Evolutionary conservation across 2,113 vertebrate genomes (phyloP).

Genomic region (Chrysemys picta): DNA sequence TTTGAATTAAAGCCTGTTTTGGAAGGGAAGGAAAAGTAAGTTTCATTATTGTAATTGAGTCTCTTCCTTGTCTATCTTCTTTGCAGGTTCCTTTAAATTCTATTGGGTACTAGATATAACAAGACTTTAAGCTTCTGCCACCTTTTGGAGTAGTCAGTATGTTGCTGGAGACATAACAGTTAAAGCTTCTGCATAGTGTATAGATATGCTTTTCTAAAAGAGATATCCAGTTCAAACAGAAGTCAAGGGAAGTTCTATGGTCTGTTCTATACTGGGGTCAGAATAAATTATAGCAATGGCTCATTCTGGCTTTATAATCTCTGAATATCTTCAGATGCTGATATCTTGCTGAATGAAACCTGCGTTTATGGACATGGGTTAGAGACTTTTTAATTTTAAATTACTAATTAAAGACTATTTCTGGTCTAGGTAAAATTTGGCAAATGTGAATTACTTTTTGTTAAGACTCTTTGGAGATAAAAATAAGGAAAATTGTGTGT

Average conservation of each 20-base stretch:
- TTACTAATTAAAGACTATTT: not conserved
- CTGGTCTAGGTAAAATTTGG: not conserved
- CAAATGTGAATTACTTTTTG: rapidly evolving
- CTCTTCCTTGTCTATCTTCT: not conserved
- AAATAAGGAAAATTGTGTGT: not conserved
- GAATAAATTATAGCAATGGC: not conserved
- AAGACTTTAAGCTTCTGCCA: not conserved
- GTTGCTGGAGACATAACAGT: not conserved
- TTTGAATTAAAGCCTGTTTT: not conserved
- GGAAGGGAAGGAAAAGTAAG: not conserved
- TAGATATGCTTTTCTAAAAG: not conserved
- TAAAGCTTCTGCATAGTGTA: not conserved
- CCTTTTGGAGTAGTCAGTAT: not conserved
- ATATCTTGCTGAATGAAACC: not conserved
- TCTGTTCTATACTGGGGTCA: not conserved
- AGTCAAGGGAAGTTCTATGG: not conserved
- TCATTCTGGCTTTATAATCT: not conserved
- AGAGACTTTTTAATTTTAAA: not conserved
- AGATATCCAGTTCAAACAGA: not conserved
- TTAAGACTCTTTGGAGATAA: not conserved
- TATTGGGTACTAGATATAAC: not conserved
- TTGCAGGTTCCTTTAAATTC: not conserved
- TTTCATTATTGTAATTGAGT: rapidly evolving
- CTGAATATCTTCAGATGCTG: not conserved
- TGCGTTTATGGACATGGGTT: not conserved